Evolutionary conservation across 2,888 invertebrate species (phyloP).

Genomic region (Callyntrura guangdongensis): DNA sequence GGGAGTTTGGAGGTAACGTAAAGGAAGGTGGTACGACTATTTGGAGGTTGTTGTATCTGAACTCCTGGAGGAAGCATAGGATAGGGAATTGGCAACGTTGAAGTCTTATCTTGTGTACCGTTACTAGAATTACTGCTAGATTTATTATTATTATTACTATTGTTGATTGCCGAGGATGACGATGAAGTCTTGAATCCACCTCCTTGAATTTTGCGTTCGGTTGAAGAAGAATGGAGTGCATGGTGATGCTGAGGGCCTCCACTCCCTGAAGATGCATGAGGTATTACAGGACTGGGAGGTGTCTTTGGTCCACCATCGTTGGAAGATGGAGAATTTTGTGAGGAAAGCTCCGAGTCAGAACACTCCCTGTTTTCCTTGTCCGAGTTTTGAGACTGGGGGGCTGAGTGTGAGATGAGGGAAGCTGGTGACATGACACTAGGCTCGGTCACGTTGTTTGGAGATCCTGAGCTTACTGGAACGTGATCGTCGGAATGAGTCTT

Average conservation of each 20-base stretch:
- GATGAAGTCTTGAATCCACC: conserved; percentile 40
- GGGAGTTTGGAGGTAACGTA: conserved; percentile 85
- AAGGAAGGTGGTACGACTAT: conserved; percentile 84
- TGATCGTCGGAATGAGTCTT: conserved; percentile 88
- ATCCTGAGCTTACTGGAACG: conserved; percentile 66
- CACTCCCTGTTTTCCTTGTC: conserved; percentile 87
- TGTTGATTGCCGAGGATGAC: conserved; percentile 39
- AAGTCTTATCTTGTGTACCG: conserved; percentile 72
- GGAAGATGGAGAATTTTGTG: conserved; percentile 85
- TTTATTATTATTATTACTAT: conserved; percentile 61
- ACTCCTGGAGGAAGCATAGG: conserved; percentile 85
- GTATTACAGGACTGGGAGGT: conserved; percentile 80
- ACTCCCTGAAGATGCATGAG: conserved; percentile 45
- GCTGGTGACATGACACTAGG: conserved; percentile 80
- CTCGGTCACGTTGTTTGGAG: conserved; percentile 70
- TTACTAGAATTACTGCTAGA: conserved; percentile 66
- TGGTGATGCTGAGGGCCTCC: conserved; percentile 52
- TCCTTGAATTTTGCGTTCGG: conserved; percentile 30
- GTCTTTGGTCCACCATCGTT: conserved; percentile 80
- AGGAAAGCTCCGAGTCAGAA: conserved; percentile 85
- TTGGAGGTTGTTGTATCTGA: conserved; percentile 84
- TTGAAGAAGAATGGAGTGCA: conserved; percentile 26
- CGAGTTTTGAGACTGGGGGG: conserved; percentile 82
- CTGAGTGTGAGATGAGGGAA: conserved; percentile 79
- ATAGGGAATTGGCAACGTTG: conserved; percentile 81